Evolutionary conservation across 2,888 invertebrate species (phyloP).

Genomic region (Agrochola litura): DNA sequence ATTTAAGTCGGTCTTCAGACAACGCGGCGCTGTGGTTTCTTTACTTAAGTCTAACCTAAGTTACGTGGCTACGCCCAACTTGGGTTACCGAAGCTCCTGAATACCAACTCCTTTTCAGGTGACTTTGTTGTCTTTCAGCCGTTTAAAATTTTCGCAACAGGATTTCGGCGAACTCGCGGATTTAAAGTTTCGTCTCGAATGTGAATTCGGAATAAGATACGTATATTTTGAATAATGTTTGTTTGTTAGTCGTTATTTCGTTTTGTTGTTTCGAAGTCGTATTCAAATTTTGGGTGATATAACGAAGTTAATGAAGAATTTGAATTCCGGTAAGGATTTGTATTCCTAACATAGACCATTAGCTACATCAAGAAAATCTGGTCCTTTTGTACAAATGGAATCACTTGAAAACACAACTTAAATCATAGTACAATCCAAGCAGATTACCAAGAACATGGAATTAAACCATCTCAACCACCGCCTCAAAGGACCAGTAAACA

Average conservation of each 20-base stretch:
- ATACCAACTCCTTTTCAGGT: conserved; percentile 86
- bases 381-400: conserved; percentile 12
- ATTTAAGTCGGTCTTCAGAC: conserved; percentile 87
- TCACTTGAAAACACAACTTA: background rate
- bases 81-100: conserved; percentile 82
- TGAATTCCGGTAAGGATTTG: conserved; percentile 48
- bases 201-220: conserved; percentile 72
- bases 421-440: background rate
- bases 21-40: conserved; percentile 86
- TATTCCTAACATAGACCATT: conserved; percentile 19
- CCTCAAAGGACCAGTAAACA: conserved; percentile 20
- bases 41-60: conserved; percentile 87
- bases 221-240: conserved; percentile 73
- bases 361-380: background rate
- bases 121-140: conserved; percentile 79
- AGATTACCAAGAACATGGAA: background rate
- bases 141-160: conserved; percentile 81
- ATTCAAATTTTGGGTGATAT: conserved; percentile 63
- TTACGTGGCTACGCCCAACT: conserved; percentile 85
- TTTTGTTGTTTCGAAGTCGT: conserved; percentile 64
- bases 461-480: conserved; percentile 2
- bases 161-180: conserved; percentile 78
- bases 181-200: conserved; percentile 83
- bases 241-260: conserved; percentile 66
- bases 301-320: conserved; percentile 57